Evolutionary conservation across 2,113 vertebrate species (phyloP).

Genomic region (Onychostruthus taczanowskii): DNA sequence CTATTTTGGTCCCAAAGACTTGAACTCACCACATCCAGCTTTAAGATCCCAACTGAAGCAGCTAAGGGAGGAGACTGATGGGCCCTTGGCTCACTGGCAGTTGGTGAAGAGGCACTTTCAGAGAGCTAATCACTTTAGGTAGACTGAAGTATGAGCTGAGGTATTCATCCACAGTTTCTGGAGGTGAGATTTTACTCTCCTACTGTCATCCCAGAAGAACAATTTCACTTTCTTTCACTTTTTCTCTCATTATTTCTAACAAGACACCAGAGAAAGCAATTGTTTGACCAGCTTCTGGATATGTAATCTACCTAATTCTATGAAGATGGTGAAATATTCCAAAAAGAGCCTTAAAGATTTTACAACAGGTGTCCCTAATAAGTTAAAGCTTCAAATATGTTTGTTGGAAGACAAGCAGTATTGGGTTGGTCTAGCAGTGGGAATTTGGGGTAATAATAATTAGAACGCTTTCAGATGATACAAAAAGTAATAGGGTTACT

Average conservation of each 20-base stretch:
- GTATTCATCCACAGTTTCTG: not conserved
- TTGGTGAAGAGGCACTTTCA: not conserved
- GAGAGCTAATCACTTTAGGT: not conserved
- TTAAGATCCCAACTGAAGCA: not conserved
- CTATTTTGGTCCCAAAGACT: not conserved
- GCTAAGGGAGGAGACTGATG: not conserved
- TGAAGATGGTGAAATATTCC: not conserved
- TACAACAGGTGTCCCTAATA: not conserved
- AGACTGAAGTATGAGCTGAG: not conserved
- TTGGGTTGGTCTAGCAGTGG: not conserved
- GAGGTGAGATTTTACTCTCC: not conserved
- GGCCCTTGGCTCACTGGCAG: not conserved
- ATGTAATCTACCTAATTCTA: not conserved
- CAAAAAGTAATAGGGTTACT: not conserved
- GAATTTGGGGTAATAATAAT: not conserved
- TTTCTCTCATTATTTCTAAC: not conserved
- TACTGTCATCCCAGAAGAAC: not conserved
- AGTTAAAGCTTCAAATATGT: not conserved
- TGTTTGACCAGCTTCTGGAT: not conserved
- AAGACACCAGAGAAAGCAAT: not conserved
- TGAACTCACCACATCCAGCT: not conserved
- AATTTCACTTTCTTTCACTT: not conserved
- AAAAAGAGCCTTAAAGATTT: not conserved
- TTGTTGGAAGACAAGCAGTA: not conserved
- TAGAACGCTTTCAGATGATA: not conserved